These are phyloP conservation scores for Palythoa grandiflora DNA, from an alignment of 92 coral and sea anemone genomes.

Conservation along the genomic window DNA sequence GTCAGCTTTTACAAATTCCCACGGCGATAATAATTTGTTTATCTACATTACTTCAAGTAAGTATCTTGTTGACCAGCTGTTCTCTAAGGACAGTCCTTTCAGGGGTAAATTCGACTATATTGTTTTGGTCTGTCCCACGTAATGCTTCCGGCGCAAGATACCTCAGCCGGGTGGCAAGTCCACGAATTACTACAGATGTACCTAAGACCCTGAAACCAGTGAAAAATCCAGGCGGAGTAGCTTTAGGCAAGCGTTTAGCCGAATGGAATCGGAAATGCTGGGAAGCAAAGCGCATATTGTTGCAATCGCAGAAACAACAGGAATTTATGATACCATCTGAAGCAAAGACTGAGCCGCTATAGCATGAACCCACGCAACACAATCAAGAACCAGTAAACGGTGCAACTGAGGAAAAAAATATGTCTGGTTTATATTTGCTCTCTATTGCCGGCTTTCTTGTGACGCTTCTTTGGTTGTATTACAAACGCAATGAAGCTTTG, in stretches of 20 bases:
- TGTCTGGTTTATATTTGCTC: slow-evolving; percentile 45
- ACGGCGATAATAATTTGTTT: too few relatives aligned
- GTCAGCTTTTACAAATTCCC: too few relatives aligned
- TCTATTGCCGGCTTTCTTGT: slow-evolving; percentile 37
- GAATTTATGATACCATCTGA: not conserved
- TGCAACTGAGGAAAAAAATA: not conserved
- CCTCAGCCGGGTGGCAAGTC: not conserved
- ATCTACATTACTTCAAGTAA: too few relatives aligned
- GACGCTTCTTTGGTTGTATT: slow-evolving; percentile 29
- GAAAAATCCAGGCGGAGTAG: slow-evolving; percentile 1
- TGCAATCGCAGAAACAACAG: slow-evolving; percentile 7
- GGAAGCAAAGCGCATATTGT: slow-evolving; percentile 7
- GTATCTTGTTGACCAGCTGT: too few relatives aligned
- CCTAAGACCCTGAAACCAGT: slow-evolving; percentile 19
- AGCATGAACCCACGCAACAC: not conserved
- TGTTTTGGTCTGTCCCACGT: too few relatives aligned
- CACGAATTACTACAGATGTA: not conserved
- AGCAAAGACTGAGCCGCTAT: not conserved
- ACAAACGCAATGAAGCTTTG: slow-evolving; percentile 27
- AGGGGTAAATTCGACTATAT: too few relatives aligned
- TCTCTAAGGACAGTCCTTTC: too few relatives aligned
- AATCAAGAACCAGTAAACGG: not conserved
- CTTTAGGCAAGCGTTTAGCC: not conserved
- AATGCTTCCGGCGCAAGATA: not conserved
- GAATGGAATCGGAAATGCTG: slow-evolving; percentile 4